Evolutionary conservation across 2,113 vertebrate genomes (phyloP).

Genomic region (Ibidorhyncha struthersii): DNA sequence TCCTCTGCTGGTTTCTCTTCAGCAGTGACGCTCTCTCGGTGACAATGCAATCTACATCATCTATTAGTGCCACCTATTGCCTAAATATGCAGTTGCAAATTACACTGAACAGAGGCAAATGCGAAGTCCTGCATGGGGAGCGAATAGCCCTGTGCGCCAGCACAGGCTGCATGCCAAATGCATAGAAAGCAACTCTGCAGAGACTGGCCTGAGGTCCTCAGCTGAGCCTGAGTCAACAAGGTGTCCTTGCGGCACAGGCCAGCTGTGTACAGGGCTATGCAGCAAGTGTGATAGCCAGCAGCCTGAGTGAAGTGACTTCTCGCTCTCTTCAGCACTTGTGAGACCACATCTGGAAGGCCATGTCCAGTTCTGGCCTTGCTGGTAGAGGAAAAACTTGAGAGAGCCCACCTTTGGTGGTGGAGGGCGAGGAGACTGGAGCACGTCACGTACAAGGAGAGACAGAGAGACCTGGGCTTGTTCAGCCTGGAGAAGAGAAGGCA

Average conservation of each 20-base stretch:
- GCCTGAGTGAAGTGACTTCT: not conserved
- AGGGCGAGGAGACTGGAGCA: too few species aligned
- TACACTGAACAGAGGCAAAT: not conserved
- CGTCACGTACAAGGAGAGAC: rapidly evolving
- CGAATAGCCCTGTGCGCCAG: not conserved
- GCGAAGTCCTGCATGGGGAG: not conserved
- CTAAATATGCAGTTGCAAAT: not conserved
- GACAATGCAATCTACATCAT: not conserved
- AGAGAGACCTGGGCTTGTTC: not conserved
- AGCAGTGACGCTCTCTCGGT: not conserved
- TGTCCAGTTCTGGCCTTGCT: not conserved
- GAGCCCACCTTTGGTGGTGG: not conserved
- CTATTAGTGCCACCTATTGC: constrained; percentile 48
- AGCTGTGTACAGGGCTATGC: rapidly evolving
- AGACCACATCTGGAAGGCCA: not conserved
- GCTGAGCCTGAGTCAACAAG: not conserved
- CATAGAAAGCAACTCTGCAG: rapidly evolving
- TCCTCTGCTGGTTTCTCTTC: not conserved
- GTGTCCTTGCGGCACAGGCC: not conserved
- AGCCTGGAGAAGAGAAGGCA: not conserved
- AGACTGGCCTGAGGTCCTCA: not conserved
- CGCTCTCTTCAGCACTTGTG: not conserved
- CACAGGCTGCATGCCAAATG: not conserved
- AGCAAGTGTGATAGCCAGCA: not conserved
- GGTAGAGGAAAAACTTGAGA: not conserved